Evolutionary conservation across 2,797 vertebrate genomes (phyloP), one percentile per base, ranked within the genome.

Genomic region (Petrocephalus sullivani): DNA sequence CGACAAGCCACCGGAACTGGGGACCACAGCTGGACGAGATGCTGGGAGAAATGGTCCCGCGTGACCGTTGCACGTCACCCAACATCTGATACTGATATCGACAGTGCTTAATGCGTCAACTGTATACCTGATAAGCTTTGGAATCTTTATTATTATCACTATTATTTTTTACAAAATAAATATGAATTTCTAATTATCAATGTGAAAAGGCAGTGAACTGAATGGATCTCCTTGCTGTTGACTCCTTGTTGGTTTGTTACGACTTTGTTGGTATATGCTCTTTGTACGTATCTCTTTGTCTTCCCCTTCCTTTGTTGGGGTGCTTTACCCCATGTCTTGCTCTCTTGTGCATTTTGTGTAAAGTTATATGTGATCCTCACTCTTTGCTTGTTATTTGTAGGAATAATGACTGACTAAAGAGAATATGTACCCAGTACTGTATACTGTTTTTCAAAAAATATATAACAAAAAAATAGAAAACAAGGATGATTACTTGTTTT

Each of bases 301-400:
- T 81, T 57, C 86, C 67, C 87, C 37, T 89, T 28, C 53, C 71
- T 88, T 53, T 85, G 54, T 33, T 53, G 87, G 78, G 87, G 71
- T n/a, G 49, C 19, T 58, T 23, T 12, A 14, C 16, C 91, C 91
- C 89, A 23, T 87, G 93, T 93, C 93, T 93, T 93, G 92, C 92
- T 93, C 90, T 93, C 91, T 90, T 90, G 23, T 92, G 93, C 93
- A 92, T 89, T 90, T 89, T 93, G 92, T 94, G 91, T 90, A 91
- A 75, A 92, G 90, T 93, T 93, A 90, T 91, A 91, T 94, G 94
- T 96, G 92, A 93, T 92, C 90, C 92, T 86, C 89, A 85, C 87
- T 91, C 92, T 94, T 93, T 95, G 94, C 94, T 94, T 95, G 94
- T 94, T 93, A 92, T 94, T 94, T 93, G 92, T 93, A 93, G 90